Conservation (phyloP, 2,113 vertebrate species). For the Spermophilus dauricus region DNA sequence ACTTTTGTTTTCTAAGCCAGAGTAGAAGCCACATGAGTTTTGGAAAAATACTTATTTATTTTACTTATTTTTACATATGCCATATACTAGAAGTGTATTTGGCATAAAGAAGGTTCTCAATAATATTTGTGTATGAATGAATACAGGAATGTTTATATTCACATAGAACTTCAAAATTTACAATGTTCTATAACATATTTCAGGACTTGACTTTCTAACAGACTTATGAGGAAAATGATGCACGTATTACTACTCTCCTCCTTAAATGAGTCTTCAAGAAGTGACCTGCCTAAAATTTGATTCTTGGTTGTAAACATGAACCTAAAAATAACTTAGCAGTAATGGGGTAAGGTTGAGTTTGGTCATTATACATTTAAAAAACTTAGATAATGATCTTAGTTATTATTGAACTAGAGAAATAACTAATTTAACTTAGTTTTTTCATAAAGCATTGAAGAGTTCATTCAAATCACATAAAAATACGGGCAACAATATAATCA, state of each 20-base stretch:
- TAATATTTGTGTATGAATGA: neutral
- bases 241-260: neutral
- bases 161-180: neutral
- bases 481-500: neutral
- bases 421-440: neutral
- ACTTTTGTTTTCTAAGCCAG: neutral
- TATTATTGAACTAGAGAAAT: neutral
- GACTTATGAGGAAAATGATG: neutral
- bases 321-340: neutral
- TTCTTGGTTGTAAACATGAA: neutral
- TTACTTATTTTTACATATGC: neutral
- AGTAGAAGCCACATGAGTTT: neutral
- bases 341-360: neutral
- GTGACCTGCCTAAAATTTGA: neutral
- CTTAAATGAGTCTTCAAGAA: neutral
- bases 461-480: conserved; percentile 16
- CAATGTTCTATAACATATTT: neutral
- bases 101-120: neutral
- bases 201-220: neutral
- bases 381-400: neutral
- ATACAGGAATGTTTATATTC: neutral
- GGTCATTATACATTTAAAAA: neutral
- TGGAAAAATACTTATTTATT: neutral
- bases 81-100: neutral
- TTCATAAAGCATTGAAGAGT: neutral